These are phyloP conservation scores for Lota lota DNA, from an alignment of 2,113 vertebrate species.

Conservation along the genomic window DNA sequence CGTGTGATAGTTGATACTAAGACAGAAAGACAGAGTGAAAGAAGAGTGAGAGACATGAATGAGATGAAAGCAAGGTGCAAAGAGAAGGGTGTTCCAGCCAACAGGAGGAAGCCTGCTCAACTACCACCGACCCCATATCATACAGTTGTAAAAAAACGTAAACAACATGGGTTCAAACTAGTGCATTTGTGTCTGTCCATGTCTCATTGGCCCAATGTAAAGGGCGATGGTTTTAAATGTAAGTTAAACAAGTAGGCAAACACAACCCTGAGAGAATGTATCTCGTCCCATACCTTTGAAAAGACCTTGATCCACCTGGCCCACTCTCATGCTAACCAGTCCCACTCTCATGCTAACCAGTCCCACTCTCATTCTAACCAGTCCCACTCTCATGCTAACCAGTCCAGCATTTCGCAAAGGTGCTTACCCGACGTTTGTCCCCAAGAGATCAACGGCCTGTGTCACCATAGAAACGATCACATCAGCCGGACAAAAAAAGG, in stretches of 20 bases:
- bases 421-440: slow-evolving; percentile 62
- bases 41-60: not conserved
- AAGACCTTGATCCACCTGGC: slow-evolving; percentile 47
- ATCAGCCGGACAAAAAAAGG: slow-evolving; percentile 47
- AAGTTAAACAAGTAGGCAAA: not conserved
- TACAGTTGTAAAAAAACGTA: no score
- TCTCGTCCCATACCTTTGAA: slow-evolving; percentile 8
- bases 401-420: slow-evolving; percentile 54
- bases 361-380: no score
- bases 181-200: no score
- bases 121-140: no score
- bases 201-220: no score
- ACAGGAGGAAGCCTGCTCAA: no score
- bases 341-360: no score
- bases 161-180: no score
- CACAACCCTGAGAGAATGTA: slow-evolving; percentile 8
- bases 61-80: no score
- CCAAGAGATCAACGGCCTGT: slow-evolving; percentile 49
- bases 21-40: not conserved
- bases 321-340: slow-evolving; percentile 46
- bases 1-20: not conserved
- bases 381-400: no score
- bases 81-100: no score
- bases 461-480: slow-evolving; percentile 51
- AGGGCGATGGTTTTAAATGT: not conserved